These are phyloP conservation scores for Catamblyrhynchus diadema DNA, from an alignment of 2,797 vertebrate species.

Conservation along the genomic window DNA sequence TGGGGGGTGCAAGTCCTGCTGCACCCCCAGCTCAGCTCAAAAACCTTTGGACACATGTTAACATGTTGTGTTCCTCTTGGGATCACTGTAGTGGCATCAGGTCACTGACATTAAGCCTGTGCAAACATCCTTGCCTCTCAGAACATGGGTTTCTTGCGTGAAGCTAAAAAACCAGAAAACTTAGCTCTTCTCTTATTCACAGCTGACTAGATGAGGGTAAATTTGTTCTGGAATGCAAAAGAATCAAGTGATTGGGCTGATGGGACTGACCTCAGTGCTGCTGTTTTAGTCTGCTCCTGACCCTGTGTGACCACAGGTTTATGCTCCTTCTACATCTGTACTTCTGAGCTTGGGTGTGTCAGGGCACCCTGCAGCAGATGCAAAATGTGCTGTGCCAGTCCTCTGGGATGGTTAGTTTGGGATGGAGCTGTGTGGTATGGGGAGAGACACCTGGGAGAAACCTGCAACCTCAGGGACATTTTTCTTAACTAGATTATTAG, in stretches of 20 bases:
- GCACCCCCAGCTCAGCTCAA: accelerated
- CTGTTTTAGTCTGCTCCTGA: background rate
- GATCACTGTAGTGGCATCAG: background rate
- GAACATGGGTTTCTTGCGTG: background rate
- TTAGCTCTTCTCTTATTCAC: background rate
- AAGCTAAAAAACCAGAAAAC: background rate
- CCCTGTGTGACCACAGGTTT: background rate
- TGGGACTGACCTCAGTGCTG: background rate
- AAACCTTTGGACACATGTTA: background rate
- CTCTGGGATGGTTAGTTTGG: background rate
- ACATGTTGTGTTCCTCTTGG: background rate
- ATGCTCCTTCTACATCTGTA: accelerated
- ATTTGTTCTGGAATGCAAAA: background rate
- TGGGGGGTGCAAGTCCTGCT: background rate
- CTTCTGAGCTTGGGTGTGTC: accelerated
- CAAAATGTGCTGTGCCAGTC: accelerated
- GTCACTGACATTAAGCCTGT: background rate
- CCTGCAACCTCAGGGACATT: background rate
- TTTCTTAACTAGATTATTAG: background rate
- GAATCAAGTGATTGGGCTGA: background rate
- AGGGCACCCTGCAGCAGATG: background rate
- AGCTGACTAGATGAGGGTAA: background rate
- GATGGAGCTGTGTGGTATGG: background rate
- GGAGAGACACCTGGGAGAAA: background rate
- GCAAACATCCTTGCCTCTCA: background rate